Evolutionary conservation across 2,797 vertebrate species (phyloP).

Genomic region (Borostomias antarcticus): DNA sequence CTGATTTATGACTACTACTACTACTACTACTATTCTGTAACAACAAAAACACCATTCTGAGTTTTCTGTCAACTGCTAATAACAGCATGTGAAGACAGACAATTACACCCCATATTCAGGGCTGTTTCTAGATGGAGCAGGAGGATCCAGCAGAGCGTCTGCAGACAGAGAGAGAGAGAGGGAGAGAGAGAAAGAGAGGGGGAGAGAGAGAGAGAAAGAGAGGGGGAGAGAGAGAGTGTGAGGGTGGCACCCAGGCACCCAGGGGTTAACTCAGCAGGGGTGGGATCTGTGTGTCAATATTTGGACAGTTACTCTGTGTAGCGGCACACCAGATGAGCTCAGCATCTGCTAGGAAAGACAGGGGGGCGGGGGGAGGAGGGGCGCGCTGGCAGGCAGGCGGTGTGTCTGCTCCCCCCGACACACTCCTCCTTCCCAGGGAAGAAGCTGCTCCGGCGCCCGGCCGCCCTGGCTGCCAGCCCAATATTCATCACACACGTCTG

Average conservation of each 20-base stretch:
- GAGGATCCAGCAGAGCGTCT: not conserved
- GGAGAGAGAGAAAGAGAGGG: not conserved
- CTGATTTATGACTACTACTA: too few relatives aligned
- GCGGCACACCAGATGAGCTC: constrained; percentile 70
- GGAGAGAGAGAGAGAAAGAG: not conserved
- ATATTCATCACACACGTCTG: constrained; percentile 62
- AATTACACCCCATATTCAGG: too few relatives aligned
- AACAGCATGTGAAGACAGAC: too few relatives aligned
- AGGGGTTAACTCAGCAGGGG: constrained; percentile 56
- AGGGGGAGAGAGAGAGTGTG: too few relatives aligned
- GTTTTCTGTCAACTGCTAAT: too few relatives aligned
- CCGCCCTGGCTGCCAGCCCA: constrained; percentile 36
- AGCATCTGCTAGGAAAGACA: constrained; percentile 68
- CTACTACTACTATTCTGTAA: too few relatives aligned
- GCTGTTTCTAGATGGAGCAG: too few relatives aligned
- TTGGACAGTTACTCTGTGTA: constrained; percentile 73
- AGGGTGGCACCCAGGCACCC: constrained; percentile 11
- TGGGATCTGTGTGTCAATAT: constrained; percentile 65
- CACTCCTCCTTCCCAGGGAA: constrained; percentile 50
- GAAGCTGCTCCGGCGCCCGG: constrained; percentile 36
- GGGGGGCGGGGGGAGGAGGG: constrained; percentile 36
- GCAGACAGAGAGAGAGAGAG: not conserved
- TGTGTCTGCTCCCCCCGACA: constrained; percentile 40
- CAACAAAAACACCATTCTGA: too few relatives aligned
- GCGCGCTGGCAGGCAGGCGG: constrained; percentile 41